Evolutionary conservation across 2,888 invertebrate species (phyloP), one percentile per base, ranked within the genome.

Genomic region (Pachydiplax longipennis): DNA sequence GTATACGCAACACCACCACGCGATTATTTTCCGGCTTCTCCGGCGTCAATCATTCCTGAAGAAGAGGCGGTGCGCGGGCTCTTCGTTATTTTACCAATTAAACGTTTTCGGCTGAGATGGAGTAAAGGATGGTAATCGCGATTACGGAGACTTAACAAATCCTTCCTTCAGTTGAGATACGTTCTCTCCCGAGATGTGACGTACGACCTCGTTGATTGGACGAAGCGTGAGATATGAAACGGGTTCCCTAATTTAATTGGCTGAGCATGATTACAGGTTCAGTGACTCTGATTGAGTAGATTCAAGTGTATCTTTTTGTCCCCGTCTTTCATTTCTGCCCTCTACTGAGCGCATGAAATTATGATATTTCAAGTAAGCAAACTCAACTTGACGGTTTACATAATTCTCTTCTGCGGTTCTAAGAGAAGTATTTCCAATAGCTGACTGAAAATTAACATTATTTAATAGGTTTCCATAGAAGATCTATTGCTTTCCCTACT

Each of bases 231-330:
- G 83, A 83, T 83, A 83, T 53, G 83, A 53, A 81, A 58, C 35
- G 58, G 83, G 4, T 31, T 58, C 83, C 58, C 35, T 83, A 83
- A 58, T 83, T 83, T 83, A 83, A 83, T 83, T 83, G 83, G 83
- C 35, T 83, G 58, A 22, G 18, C 31, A 10, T 6, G 31, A 73
- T 73, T 73, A 31, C 53, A 13, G 31, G 31, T 31, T 25, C 25
- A 73, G 18, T 35, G 13, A 48, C 35, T 48, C 35, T 83, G 83
- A 83, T 83, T 58, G 83, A 35, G 35, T 13, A 35, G 35, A 58
- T 31, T 31, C 58, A 58, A 18, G 22, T 35, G 83, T n/a, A 8
- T 53, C 12, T 82, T 48, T 25, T 35, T 25, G 13, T 44, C 35
- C 18, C 83, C 10, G n/a, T 18, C 83, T 8, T 31, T 31, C 73